Percentiles rank a stretch among this genome's conserved stretches.
These are phyloP conservation scores for Penelope pileata DNA, from an alignment of 2,113 vertebrate genomes.

Conservation along the genomic window DNA sequence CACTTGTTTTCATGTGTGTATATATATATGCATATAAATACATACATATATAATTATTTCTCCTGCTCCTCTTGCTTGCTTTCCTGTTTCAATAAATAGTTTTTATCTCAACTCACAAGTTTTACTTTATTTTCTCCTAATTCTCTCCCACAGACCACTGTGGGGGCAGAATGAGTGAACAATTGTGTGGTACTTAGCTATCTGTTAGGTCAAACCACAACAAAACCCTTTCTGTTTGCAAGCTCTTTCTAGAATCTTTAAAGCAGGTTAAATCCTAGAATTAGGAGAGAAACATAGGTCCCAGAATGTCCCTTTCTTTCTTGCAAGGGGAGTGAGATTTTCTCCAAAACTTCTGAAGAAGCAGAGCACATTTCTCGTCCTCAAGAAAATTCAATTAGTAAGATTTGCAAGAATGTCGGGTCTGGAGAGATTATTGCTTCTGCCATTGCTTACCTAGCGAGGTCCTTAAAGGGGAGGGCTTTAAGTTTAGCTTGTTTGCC, in stretches of 20 bases:
- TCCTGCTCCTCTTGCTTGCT: no score
- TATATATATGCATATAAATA: no score
- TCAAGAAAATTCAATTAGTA: neutral
- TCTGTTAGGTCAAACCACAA: no score
- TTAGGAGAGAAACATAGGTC: neutral
- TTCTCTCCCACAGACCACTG: no score
- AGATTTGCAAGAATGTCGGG: neutral
- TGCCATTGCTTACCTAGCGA: neutral
- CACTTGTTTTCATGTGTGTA: no score
- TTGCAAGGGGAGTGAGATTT: rapidly evolving
- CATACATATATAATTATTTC: no score
- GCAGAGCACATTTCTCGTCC: neutral
- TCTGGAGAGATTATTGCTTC: neutral
- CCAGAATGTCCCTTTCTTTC: neutral
- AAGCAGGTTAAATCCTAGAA: rapidly evolving
- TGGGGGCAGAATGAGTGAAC: no score
- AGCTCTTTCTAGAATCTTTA: neutral
- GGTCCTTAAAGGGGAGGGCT: no score
- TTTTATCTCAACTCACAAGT: no score
- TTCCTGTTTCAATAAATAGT: no score
- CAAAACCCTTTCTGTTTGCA: neutral
- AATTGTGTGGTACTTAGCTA: no score
- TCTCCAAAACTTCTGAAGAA: neutral
- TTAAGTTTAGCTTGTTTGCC: neutral
- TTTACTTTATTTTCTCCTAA: no score